Evolutionary conservation across 2,888 invertebrate genomes (phyloP), one percentile per base, ranked within the genome.

Genomic region (Epistrophella euchroma): DNA sequence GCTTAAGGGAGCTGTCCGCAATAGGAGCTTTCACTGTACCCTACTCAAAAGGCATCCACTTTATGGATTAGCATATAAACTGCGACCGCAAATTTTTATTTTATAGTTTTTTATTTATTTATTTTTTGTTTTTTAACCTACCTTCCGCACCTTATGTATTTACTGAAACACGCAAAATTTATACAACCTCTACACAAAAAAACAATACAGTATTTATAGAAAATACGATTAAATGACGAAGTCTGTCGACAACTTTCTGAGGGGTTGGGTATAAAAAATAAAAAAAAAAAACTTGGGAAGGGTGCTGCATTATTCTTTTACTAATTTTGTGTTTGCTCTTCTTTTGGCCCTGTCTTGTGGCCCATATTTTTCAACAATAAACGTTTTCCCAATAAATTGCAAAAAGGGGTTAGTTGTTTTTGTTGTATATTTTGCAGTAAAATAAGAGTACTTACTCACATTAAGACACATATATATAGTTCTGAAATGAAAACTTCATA

Each of bases 401-500:
- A 55, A 47, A 72, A 22, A 19, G 71, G 55, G 62, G 45, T 19
- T 56, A 17, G 60, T 55, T 62, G 43, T 32, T 58, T 58, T 56
- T 35, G n/a, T 56, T 37, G 37, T 58, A 37, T 37, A 4, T 58
- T 15, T 71, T 71, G 71, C 70, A 64, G 55, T 19, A 66, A 71
- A 64, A 71, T 28, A n/a, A n/a, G 17, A 47, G 9, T 60, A 40
- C n/a, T n/a, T 68, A 72, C 37, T 43, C n/a, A 40, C 47, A 37
- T 56, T 25, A 28, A n/a, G 25, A 32, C 4, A 43, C 32, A 32
- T 9, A 32, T 7, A 60, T 3, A 45, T 37, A 74, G 43, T 45
- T 75, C 17, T 35, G 25, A 64, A 56, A 32, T 73, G 37, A 62
- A 83, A 52, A 74, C 74, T 62, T 70, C 74, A 78, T 52, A 52